phyloP scores from a whole-genome alignment of 1,140 invertebrate species.

The Drosophila leontia region DNA sequence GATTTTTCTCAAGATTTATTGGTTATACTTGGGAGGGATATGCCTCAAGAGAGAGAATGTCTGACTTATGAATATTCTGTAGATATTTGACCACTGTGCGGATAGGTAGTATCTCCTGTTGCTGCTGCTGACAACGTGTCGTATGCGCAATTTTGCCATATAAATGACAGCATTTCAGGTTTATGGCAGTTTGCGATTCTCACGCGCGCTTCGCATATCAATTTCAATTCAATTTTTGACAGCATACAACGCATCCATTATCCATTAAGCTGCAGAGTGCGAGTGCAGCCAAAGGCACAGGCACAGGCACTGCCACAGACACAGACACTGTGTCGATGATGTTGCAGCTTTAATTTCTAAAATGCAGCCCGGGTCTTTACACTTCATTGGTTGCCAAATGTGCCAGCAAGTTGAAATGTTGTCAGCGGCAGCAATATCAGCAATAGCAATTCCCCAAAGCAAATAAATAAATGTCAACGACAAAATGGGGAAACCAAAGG shows the following conservation, averaged over 20 bases:
- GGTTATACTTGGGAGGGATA: not conserved
- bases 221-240: slow-evolving; percentile 80
- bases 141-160: slow-evolving; percentile 76
- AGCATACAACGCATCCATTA: slow-evolving; percentile 60
- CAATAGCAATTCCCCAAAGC: slow-evolving; percentile 69
- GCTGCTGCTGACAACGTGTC: slow-evolving; percentile 55
- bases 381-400: slow-evolving; percentile 75
- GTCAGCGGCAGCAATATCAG: slow-evolving; percentile 42
- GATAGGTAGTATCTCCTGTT: slow-evolving; percentile 27
- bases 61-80: not conserved
- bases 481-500: slow-evolving; percentile 56
- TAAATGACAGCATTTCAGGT: slow-evolving; percentile 74
- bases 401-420: slow-evolving; percentile 69
- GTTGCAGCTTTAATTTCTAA: slow-evolving; percentile 51
- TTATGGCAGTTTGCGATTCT: slow-evolving; percentile 69
- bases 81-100: slow-evolving; percentile 19
- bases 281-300: slow-evolving; percentile 1
- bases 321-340: slow-evolving; percentile 14
- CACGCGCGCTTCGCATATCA: slow-evolving; percentile 71
- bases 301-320: not conserved
- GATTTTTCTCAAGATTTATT: slow-evolving; percentile 6
- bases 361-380: slow-evolving; percentile 66
- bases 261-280: slow-evolving; percentile 36
- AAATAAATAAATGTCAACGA: slow-evolving; percentile 80
- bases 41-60: fast-evolving